Conservation (phyloP, 1,140 invertebrate species). For the Potamilus streckersoni region DNA sequence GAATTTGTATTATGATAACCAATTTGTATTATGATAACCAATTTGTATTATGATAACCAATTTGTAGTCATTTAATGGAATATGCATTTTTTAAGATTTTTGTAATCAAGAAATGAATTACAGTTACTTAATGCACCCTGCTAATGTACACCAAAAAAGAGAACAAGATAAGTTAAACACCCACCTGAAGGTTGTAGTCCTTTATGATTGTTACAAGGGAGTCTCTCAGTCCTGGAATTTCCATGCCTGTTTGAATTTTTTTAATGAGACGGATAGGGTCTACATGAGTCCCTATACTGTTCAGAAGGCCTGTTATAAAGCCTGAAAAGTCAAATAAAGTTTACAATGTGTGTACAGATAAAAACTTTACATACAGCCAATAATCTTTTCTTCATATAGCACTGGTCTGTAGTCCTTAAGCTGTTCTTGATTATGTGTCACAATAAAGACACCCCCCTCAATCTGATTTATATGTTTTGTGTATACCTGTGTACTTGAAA, state of each 20-base stretch:
- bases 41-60: not conserved
- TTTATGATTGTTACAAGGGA: constrained; percentile 95
- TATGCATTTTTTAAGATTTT: not conserved
- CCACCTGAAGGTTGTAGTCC: constrained; percentile 91
- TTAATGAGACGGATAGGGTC: constrained; percentile 89
- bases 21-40: not conserved
- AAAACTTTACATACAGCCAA: too few relatives aligned
- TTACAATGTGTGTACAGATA: not conserved
- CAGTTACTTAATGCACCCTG: not conserved
- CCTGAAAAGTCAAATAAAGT: constrained; percentile 64
- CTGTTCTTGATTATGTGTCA: too few relatives aligned
- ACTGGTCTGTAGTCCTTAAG: too few relatives aligned
- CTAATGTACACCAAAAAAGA: not conserved
- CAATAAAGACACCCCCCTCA: too few relatives aligned
- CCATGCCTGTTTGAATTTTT: constrained; percentile 83
- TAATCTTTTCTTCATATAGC: too few relatives aligned
- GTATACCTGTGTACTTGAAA: too few relatives aligned
- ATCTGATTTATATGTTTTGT: too few relatives aligned
- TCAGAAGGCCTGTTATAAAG: constrained; percentile 81
- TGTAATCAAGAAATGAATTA: not conserved
- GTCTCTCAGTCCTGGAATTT: constrained; percentile 90
- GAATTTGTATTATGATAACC: too few relatives aligned
- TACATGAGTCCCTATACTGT: constrained; percentile 88
- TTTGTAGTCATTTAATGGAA: not conserved
- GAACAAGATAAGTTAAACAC: not conserved